Evolutionary conservation across 2,888 invertebrate species (phyloP).

Genomic region (Nipponacmea schrenckii): DNA sequence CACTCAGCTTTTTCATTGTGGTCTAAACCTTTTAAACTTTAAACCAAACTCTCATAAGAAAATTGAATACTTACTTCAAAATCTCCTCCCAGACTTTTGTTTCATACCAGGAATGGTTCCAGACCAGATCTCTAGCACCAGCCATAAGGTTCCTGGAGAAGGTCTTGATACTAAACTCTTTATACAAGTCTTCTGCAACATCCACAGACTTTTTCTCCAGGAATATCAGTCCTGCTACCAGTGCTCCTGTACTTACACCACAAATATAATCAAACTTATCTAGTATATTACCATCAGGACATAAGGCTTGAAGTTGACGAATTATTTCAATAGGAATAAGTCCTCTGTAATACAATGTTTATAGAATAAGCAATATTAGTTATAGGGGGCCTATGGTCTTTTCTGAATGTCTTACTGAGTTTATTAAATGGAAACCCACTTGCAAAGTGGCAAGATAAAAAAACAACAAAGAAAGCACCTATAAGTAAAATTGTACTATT

Average conservation of each 20-base stretch:
- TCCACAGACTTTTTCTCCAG: slow-evolving; percentile 69
- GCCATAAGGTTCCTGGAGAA: slow-evolving; percentile 76
- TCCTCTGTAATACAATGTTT: slow-evolving; percentile 73
- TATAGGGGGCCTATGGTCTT: neutral
- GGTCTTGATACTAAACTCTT: slow-evolving; percentile 70
- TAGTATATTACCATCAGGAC: slow-evolving; percentile 72
- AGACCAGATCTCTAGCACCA: slow-evolving; percentile 80
- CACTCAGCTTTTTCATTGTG: too few relatives aligned
- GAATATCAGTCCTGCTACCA: slow-evolving; percentile 58
- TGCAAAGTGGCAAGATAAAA: too few relatives aligned
- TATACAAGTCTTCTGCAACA: slow-evolving; percentile 73
- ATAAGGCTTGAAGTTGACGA: slow-evolving; percentile 77
- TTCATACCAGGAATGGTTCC: slow-evolving; percentile 89
- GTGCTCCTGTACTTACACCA: slow-evolving; percentile 72
- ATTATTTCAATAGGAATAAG: slow-evolving; percentile 86
- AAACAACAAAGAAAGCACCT: too few relatives aligned
- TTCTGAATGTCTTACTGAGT: too few relatives aligned
- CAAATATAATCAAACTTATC: slow-evolving; percentile 86
- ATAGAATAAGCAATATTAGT: slow-evolving; percentile 3
- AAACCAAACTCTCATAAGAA: too few relatives aligned
- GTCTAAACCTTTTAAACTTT: too few relatives aligned
- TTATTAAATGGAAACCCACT: too few relatives aligned
- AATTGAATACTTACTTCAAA: slow-evolving; percentile 70
- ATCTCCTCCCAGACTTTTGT: slow-evolving; percentile 84
- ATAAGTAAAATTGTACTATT: too few relatives aligned